A percentile compares a stretch with the other conserved stretches of the same genome.
phyloP scores from a whole-genome alignment of 2,888 invertebrate species.

The Lepidocyrtinus sp. region DNA sequence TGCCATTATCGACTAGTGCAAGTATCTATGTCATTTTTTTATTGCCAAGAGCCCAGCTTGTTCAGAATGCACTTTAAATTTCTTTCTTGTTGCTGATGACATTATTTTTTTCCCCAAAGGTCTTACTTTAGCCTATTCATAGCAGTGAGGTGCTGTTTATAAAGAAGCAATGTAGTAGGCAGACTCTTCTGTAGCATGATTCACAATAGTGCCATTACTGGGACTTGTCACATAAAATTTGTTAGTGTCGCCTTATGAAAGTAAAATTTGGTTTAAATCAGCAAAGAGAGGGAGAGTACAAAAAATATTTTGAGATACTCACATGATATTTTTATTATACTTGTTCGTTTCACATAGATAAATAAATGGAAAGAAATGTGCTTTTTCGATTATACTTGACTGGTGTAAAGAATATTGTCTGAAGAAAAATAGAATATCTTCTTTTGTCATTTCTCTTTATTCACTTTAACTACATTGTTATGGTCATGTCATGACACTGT shows the following conservation, averaged over 20 bases:
- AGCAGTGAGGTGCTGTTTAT: not conserved
- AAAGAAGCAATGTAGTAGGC: not conserved
- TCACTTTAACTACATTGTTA: constrained; percentile 1
- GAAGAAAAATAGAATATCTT: constrained; percentile 23
- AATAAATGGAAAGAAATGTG: constrained; percentile 5
- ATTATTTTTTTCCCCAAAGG: constrained; percentile 24
- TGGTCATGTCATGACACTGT: not conserved
- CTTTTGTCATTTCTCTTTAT: not conserved
- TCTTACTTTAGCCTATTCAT: not conserved
- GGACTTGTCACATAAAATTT: constrained; percentile 34
- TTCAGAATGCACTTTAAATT: not conserved
- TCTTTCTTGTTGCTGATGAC: constrained; percentile 26
- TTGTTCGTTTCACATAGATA: constrained; percentile 7
- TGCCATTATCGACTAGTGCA: constrained; percentile 27
- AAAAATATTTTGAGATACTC: constrained; percentile 38
- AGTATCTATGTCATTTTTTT: constrained; percentile 43
- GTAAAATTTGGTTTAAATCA: constrained; percentile 47
- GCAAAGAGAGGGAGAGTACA: constrained; percentile 7
- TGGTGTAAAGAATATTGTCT: not conserved
- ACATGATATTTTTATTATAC: constrained; percentile 7
- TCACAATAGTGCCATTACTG: constrained; percentile 8
- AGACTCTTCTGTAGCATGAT: constrained; percentile 18
- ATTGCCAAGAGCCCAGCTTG: constrained; percentile 4
- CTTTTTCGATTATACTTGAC: not conserved
- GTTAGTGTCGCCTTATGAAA: constrained; percentile 30